A percentile compares a stretch with the other conserved stretches of the same genome.
phyloP scores from a whole-genome alignment of 2,888 invertebrate species.

The Allacma fusca region DNA sequence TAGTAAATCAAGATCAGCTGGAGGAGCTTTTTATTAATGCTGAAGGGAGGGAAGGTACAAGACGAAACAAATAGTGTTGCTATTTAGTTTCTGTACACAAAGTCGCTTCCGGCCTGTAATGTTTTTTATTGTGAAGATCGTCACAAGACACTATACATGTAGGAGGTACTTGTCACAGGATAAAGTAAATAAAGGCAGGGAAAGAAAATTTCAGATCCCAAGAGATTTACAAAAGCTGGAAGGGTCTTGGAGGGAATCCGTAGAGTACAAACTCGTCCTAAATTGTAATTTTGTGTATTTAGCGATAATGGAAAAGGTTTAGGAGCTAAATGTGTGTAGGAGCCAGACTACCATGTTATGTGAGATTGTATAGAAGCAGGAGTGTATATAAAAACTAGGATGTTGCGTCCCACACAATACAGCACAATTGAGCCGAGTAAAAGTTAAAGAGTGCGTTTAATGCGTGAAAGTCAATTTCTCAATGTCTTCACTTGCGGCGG shows the following conservation, averaged over 20 bases:
- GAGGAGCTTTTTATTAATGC: no score
- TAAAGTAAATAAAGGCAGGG: neutral
- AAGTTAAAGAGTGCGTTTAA: conserved; percentile 44
- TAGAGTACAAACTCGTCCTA: no score
- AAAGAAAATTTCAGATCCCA: conserved; percentile 4
- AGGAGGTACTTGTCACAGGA: neutral
- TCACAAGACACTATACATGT: no score
- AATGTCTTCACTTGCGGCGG: conserved; percentile 43
- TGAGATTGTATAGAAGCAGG: no score
- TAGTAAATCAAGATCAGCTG: no score
- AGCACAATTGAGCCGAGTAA: neutral
- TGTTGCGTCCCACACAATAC: no score
- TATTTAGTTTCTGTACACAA: no score
- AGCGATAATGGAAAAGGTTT: conserved; percentile 44
- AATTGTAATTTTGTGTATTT: conserved; percentile 44
- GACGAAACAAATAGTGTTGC: no score
- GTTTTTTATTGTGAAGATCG: no score
- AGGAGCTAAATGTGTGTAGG: neutral
- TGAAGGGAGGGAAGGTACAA: no score
- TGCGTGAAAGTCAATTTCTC: conserved; percentile 51
- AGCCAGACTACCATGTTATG: no score
- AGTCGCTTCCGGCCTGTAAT: conserved; percentile 3
- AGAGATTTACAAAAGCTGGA: neutral
- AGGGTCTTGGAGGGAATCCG: conserved; percentile 32
- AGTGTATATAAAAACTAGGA: no score